Percentiles rank a stretch among this genome's conserved stretches.
phyloP scores from a whole-genome alignment of 2,113 vertebrate genomes.

The Pollachius pollachius region DNA sequence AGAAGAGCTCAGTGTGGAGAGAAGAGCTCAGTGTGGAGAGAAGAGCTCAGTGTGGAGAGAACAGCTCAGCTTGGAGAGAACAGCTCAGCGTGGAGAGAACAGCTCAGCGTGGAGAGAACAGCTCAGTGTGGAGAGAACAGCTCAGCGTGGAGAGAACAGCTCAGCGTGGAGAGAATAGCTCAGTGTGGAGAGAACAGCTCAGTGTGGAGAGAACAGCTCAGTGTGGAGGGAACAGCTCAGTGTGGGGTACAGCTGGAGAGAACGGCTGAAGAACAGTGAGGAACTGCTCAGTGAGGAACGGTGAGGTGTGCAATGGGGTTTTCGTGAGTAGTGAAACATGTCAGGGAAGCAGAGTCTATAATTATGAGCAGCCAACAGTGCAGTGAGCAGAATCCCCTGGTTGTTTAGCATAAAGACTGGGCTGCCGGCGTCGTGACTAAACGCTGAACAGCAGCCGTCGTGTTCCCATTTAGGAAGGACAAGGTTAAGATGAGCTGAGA shows the following conservation, averaged over 20 bases:
- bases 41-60: neutral
- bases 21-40: constrained; percentile 18
- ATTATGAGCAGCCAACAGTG: constrained; percentile 21
- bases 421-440: neutral
- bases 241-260: no score
- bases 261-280: neutral
- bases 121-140: constrained; percentile 4
- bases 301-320: constrained; percentile 7
- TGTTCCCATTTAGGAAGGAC: neutral
- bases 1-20: neutral
- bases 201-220: constrained; percentile 12
- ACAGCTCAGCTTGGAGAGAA: constrained; percentile 16
- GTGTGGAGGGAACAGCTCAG: neutral
- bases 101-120: constrained; percentile 17
- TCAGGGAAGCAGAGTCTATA: constrained; percentile 14
- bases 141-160: constrained; percentile 13
- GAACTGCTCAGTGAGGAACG: constrained; percentile 22
- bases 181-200: constrained; percentile 7
- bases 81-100: neutral
- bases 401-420: neutral
- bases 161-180: constrained; percentile 8
- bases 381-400: neutral
- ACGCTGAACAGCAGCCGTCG: neutral
- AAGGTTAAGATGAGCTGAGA: neutral
- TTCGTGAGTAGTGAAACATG: constrained; percentile 32